These are phyloP conservation scores for Ophthalmolycus amberensis DNA, from an alignment of 2,113 vertebrate genomes.

Conservation along the genomic window DNA sequence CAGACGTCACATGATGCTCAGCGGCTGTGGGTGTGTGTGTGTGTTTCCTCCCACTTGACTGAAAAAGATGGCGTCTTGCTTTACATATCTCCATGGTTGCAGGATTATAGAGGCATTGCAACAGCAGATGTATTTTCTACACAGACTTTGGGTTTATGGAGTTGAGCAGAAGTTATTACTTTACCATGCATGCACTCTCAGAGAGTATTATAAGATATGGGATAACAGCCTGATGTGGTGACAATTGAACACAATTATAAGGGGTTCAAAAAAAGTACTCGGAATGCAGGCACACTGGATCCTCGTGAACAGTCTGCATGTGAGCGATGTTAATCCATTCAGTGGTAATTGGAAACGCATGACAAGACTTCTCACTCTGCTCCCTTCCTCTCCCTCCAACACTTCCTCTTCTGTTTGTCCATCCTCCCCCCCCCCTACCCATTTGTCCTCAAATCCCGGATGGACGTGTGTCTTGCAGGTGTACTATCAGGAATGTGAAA, in stretches of 20 bases:
- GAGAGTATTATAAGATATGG: too few species aligned
- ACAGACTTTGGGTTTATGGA: too few species aligned
- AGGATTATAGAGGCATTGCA: slow-evolving; percentile 61
- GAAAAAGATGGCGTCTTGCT: slow-evolving; percentile 67
- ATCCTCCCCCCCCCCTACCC: not conserved
- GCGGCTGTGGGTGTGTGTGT: slow-evolving; percentile 41
- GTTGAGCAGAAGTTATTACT: too few species aligned
- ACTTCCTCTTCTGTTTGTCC: not conserved
- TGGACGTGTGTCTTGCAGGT: slow-evolving; percentile 70
- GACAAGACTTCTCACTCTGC: slow-evolving; percentile 24
- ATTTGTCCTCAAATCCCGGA: slow-evolving; percentile 12
- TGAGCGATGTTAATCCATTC: slow-evolving; percentile 43
- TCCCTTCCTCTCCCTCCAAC: slow-evolving; percentile 3
- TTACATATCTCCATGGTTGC: slow-evolving; percentile 80
- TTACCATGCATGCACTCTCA: too few species aligned
- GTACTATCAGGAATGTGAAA: slow-evolving; percentile 82
- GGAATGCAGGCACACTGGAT: slow-evolving; percentile 16
- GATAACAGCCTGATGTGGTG: too few species aligned
- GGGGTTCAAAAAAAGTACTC: too few species aligned
- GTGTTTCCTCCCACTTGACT: slow-evolving; percentile 62
- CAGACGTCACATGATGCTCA: slow-evolving; percentile 65
- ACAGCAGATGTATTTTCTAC: too few species aligned
- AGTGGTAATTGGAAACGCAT: slow-evolving; percentile 44
- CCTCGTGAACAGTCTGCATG: slow-evolving; percentile 31
- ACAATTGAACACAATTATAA: too few species aligned